Conservation (phyloP, 1,140 invertebrate genomes). For the Ectropis grisescens region DNA sequence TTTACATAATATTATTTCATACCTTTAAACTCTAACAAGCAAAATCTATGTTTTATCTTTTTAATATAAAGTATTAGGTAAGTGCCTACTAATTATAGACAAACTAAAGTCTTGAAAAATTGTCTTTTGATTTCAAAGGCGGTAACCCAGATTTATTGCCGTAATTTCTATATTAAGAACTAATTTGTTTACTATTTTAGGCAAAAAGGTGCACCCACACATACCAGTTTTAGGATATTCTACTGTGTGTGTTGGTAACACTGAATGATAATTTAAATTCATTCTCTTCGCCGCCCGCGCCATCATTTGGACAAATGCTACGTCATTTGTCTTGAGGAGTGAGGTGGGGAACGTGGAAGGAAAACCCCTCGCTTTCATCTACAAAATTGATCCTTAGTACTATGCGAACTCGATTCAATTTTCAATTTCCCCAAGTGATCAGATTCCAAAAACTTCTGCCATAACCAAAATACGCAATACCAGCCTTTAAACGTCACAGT, state of each 20-base stretch:
- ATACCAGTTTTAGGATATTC: conserved; percentile 45
- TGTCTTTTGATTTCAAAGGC: too few species aligned
- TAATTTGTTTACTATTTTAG: too few species aligned
- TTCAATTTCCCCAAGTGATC: conserved; percentile 17
- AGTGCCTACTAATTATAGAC: too few species aligned
- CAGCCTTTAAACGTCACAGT: conserved; percentile 20
- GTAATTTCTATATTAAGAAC: too few species aligned
- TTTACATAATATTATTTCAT: too few species aligned
- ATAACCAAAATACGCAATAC: conserved; percentile 25
- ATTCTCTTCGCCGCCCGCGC: conserved; percentile 70
- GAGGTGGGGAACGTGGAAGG: conserved; percentile 31
- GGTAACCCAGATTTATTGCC: too few species aligned
- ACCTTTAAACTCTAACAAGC: too few species aligned
- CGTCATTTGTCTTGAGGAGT: conserved; percentile 66
- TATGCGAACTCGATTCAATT: conserved; percentile 19
- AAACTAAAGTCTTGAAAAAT: too few species aligned
- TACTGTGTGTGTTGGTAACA: conserved; percentile 60
- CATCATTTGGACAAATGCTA: conserved; percentile 73
- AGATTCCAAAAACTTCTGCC: conserved; percentile 56
- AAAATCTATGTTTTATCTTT: too few species aligned
- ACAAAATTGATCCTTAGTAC: conserved; percentile 20
- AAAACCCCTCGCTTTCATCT: conserved; percentile 5
- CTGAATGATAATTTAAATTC: conserved; percentile 73
- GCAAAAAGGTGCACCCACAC: conserved; percentile 25
- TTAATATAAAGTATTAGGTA: too few species aligned